Conservation (phyloP, 2,888 invertebrate species). For the Plagodis dolabraria region DNA sequence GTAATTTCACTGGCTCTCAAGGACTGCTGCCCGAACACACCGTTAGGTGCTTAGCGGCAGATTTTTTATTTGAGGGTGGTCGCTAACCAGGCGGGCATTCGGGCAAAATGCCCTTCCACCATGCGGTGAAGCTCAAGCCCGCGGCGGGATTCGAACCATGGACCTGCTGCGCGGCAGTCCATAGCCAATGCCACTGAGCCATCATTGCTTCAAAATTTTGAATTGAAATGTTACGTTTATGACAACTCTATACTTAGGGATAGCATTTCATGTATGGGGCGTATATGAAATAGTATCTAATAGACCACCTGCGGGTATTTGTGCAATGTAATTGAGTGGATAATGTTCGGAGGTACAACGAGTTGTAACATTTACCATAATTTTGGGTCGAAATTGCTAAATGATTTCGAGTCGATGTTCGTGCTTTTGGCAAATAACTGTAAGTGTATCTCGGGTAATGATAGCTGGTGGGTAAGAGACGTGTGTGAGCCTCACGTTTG, state of each 20-base stretch:
- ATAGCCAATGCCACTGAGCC: too few species aligned
- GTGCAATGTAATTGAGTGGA: slow-evolving; percentile 60
- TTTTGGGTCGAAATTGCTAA: slow-evolving; percentile 67
- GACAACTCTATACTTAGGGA: slow-evolving; percentile 18
- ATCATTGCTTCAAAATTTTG: too few species aligned
- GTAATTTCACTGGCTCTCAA: too few species aligned
- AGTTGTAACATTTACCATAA: slow-evolving; percentile 62
- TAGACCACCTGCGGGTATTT: slow-evolving; percentile 52
- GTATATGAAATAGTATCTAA: slow-evolving; percentile 34
- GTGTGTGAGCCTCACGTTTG: slow-evolving; percentile 73
- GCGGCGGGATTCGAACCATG: too few species aligned
- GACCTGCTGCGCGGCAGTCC: too few species aligned
- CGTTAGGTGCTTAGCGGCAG: too few species aligned
- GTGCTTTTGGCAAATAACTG: slow-evolving; percentile 56
- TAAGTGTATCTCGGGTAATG: slow-evolving; percentile 61
- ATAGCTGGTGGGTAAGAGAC: slow-evolving; percentile 59
- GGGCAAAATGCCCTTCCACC: too few species aligned
- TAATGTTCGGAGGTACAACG: slow-evolving; percentile 53
- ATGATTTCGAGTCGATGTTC: slow-evolving; percentile 58
- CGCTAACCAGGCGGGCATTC: too few species aligned
- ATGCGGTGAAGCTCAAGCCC: too few species aligned
- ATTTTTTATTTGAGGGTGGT: too few species aligned
- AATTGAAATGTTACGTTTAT: slow-evolving; percentile 27
- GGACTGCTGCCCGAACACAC: too few species aligned
- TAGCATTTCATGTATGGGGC: slow-evolving; percentile 23